Evolutionary conservation across 2,888 invertebrate species (phyloP).

Genomic region (Cabera pusaria): DNA sequence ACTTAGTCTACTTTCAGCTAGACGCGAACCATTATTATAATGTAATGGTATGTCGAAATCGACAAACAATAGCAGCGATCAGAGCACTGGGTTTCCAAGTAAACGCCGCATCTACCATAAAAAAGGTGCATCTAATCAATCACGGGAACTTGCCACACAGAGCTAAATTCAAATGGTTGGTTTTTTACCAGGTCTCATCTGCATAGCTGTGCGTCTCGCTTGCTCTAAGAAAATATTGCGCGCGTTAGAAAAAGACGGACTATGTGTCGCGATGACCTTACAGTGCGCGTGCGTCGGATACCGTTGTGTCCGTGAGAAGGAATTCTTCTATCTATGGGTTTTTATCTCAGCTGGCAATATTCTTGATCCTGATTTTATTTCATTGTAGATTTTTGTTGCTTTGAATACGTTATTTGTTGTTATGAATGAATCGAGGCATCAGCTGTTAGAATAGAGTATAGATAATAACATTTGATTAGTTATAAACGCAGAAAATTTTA

Average conservation of each 20-base stretch:
- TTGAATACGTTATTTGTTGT: slow-evolving; percentile 18
- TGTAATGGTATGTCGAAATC: slow-evolving; percentile 50
- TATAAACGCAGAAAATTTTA: too few species aligned
- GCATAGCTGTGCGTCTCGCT: slow-evolving; percentile 54
- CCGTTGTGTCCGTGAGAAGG: slow-evolving; percentile 75
- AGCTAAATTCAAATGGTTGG: slow-evolving; percentile 51
- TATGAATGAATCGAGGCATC: slow-evolving; percentile 16
- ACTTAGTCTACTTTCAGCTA: slow-evolving; percentile 48
- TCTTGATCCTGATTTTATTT: slow-evolving; percentile 44
- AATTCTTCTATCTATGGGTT: slow-evolving; percentile 65
- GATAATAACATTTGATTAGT: slow-evolving; percentile 1
- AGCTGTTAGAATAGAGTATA: background rate
- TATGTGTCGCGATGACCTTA: slow-evolving; percentile 56
- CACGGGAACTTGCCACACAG: slow-evolving; percentile 60
- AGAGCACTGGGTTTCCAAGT: slow-evolving; percentile 50
- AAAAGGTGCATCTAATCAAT: slow-evolving; percentile 78
- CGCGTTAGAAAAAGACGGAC: slow-evolving; percentile 43
- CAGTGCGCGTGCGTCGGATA: slow-evolving; percentile 67
- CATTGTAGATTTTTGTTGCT: slow-evolving; percentile 16
- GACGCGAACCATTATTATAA: slow-evolving; percentile 45
- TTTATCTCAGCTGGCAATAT: slow-evolving; percentile 54
- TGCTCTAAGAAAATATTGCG: slow-evolving; percentile 23
- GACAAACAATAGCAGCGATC: slow-evolving; percentile 56
- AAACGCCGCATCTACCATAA: slow-evolving; percentile 55
- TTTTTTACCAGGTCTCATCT: slow-evolving; percentile 65